A percentile compares a stretch with the other conserved stretches of the same genome.
Evolutionary conservation across 2,113 vertebrate species (phyloP).

Genomic region (Lasiurus borealis): DNA sequence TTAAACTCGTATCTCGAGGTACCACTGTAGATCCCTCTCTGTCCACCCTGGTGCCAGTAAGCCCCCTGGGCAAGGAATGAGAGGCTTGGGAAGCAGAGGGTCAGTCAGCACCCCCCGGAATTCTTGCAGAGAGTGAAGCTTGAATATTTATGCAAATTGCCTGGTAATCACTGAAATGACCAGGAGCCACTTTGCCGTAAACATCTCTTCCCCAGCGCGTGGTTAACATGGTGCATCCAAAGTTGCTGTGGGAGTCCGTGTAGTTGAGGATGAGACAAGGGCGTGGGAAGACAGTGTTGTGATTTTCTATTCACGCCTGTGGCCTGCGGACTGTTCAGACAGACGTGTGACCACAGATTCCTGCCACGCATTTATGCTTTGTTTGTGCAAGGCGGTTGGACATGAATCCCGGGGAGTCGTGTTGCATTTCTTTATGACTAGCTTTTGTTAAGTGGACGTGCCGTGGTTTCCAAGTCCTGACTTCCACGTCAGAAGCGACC

Average conservation of each 20-base stretch:
- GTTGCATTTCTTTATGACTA: neutral
- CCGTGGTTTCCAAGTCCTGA: neutral
- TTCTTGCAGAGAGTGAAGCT: slow-evolving; percentile 56
- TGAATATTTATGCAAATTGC: slow-evolving; percentile 70
- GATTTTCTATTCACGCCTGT: neutral
- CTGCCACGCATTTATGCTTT: neutral
- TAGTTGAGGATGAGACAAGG: neutral
- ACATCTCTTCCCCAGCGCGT: neutral
- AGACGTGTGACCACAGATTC: neutral
- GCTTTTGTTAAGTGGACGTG: neutral
- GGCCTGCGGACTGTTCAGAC: neutral
- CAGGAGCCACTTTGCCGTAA: slow-evolving; percentile 65
- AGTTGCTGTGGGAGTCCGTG: slow-evolving; percentile 1
- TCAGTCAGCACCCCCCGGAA: neutral
- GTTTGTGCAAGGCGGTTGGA: neutral
- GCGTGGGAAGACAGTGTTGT: neutral
- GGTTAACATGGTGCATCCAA: neutral
- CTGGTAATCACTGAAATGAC: slow-evolving; percentile 69
- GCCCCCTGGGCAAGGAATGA: neutral
- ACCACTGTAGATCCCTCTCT: slow-evolving; percentile 11
- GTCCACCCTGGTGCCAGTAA: neutral
- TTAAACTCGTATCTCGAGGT: no score
- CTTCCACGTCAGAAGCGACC: neutral
- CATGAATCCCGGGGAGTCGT: neutral
- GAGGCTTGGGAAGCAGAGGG: slow-evolving; percentile 14